Evolutionary conservation across 2,888 invertebrate genomes (phyloP).

Genomic region (Athrips mouffetella): DNA sequence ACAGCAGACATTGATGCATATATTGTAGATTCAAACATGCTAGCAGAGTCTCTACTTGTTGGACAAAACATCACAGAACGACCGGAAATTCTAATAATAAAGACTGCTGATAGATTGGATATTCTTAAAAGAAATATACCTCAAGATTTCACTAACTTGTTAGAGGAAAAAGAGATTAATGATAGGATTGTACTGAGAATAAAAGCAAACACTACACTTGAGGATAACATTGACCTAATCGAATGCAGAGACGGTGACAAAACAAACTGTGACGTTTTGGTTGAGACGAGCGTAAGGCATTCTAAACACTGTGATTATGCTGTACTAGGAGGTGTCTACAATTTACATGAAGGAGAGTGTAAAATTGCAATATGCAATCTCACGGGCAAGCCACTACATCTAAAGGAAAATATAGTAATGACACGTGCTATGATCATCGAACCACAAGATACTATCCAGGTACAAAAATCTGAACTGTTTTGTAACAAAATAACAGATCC

Average conservation of each 20-base stretch:
- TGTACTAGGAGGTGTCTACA: slow-evolving; percentile 7
- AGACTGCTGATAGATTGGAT: neutral
- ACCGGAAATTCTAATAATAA: neutral
- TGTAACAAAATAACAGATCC: neutral
- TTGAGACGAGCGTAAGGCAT: neutral
- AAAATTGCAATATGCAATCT: neutral
- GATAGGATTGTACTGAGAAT: slow-evolving; percentile 1
- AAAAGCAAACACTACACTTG: neutral
- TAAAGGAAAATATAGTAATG: neutral
- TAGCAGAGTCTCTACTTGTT: neutral
- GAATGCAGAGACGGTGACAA: neutral
- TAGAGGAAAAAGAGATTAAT: neutral
- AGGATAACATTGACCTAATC: neutral
- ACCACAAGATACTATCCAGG: neutral
- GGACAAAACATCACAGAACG: slow-evolving; percentile 7
- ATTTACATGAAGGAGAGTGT: neutral
- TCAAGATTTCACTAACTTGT: neutral
- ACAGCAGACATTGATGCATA: slow-evolving; percentile 2
- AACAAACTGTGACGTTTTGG: neutral
- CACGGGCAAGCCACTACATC: neutral
- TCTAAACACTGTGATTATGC: neutral
- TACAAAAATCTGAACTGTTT: neutral
- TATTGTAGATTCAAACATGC: neutral
- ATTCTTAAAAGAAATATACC: neutral
- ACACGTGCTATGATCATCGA: neutral